phyloP scores from a whole-genome alignment of 2,797 vertebrate species.

The Thunnus albacares region DNA sequence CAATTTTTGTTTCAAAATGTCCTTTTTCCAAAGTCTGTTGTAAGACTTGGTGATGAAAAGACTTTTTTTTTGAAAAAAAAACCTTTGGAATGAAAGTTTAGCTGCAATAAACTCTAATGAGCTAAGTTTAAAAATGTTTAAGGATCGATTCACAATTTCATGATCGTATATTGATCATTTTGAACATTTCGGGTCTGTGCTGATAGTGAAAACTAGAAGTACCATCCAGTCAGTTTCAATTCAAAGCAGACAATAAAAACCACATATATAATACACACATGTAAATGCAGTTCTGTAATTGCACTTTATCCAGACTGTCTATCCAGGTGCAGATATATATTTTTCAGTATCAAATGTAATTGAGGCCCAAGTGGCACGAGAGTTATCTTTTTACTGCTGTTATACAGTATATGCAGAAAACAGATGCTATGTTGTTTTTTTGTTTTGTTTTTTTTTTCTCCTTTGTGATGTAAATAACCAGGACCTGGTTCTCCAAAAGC shows the following conservation, averaged over 20 bases:
- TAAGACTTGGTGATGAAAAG: background rate
- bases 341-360: background rate
- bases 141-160: background rate
- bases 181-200: background rate
- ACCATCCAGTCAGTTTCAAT: background rate
- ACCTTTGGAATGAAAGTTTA: background rate
- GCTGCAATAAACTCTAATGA: background rate
- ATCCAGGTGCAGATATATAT: slow-evolving; percentile 6
- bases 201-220: background rate
- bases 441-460: no score
- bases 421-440: background rate
- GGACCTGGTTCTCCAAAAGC: slow-evolving; percentile 2
- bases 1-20: no score
- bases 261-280: no score
- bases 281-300: background rate
- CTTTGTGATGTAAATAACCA: background rate
- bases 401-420: background rate
- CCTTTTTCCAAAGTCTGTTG: background rate
- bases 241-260: background rate
- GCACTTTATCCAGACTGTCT: background rate
- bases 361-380: background rate
- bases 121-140: no score
- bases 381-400: background rate
- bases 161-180: background rate
- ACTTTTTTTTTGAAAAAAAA: background rate